Conservation (phyloP, 1,140 invertebrate species). For the Tribolium madens region DNA sequence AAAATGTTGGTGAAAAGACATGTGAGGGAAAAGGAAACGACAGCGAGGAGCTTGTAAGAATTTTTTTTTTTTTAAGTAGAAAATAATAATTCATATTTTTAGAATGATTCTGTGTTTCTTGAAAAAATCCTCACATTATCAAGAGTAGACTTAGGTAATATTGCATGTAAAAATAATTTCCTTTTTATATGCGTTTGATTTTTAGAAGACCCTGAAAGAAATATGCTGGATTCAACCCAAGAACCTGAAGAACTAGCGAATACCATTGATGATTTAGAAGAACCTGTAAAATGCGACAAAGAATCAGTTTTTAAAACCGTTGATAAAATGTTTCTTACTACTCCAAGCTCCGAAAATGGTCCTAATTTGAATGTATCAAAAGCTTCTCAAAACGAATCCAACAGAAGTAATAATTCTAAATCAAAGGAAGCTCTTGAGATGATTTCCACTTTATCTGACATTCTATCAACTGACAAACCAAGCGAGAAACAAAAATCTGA, state of each 20-base stretch:
- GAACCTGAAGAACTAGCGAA: background rate
- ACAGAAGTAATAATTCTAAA: conserved; percentile 20
- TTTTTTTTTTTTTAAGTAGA: background rate
- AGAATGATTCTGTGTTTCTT: conserved; percentile 49
- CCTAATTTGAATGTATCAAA: background rate
- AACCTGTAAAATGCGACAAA: background rate
- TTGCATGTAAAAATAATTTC: background rate
- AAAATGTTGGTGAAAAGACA: background rate
- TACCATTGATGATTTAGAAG: conserved; percentile 19
- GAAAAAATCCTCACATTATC: conserved; percentile 44
- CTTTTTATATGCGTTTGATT: background rate
- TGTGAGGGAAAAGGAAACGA: no score
- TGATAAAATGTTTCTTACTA: conserved; percentile 40
- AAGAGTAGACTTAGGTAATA: conserved; percentile 30
- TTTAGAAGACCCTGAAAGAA: background rate
- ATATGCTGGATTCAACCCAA: conserved; percentile 28
- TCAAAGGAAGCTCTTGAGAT: conserved; percentile 41
- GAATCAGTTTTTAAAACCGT: conserved; percentile 41
- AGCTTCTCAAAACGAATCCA: no score
- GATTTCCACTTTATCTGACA: conserved; percentile 38
- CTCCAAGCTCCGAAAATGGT: background rate
- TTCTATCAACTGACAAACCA: conserved; percentile 39
- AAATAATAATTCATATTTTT: background rate
- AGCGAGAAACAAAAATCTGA: conserved; percentile 43
- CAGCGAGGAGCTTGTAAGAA: background rate